Percentiles rank a stretch among this genome's conserved stretches.
phyloP scores from a whole-genome alignment of 2,113 vertebrate genomes.

The Varanus salvator region DNA sequence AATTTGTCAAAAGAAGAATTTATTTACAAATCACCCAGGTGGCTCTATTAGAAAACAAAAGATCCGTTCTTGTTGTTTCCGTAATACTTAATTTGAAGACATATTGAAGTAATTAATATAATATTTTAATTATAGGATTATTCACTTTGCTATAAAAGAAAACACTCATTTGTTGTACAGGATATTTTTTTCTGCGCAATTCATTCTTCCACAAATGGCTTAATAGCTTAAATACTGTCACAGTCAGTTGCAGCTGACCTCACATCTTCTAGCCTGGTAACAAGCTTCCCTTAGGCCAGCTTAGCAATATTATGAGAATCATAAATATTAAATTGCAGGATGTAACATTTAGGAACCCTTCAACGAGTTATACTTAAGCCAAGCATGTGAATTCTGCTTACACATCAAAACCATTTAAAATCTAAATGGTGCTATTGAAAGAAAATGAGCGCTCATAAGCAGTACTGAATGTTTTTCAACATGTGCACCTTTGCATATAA shows the following conservation, averaged over 20 bases:
- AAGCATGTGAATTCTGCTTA: slow-evolving; percentile 21
- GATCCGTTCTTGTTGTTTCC: not conserved
- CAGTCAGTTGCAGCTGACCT: slow-evolving; percentile 18
- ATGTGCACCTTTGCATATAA: slow-evolving; percentile 1
- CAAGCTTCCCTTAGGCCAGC: slow-evolving; percentile 22
- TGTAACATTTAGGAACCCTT: slow-evolving; percentile 18
- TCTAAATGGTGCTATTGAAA: slow-evolving; percentile 9
- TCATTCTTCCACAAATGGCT: slow-evolving; percentile 22
- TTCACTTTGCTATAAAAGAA: not conserved
- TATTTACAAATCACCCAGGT: not conserved
- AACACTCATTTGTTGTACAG: not conserved
- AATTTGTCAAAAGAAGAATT: not conserved
- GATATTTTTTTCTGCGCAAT: not conserved
- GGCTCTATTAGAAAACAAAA: not conserved
- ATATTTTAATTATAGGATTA: not conserved
- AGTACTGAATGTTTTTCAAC: not conserved
- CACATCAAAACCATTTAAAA: slow-evolving; percentile 27
- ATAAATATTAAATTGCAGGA: slow-evolving; percentile 38
- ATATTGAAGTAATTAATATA: not conserved
- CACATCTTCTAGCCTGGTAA: slow-evolving; percentile 16
- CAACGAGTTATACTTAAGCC: slow-evolving; percentile 12
- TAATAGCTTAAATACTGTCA: slow-evolving; percentile 8
- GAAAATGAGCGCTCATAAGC: not conserved
- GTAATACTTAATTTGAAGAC: not conserved
- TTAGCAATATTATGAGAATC: slow-evolving; percentile 20